Conservation (phyloP, 2,888 invertebrate genomes). For the Agrochola circellaris region DNA sequence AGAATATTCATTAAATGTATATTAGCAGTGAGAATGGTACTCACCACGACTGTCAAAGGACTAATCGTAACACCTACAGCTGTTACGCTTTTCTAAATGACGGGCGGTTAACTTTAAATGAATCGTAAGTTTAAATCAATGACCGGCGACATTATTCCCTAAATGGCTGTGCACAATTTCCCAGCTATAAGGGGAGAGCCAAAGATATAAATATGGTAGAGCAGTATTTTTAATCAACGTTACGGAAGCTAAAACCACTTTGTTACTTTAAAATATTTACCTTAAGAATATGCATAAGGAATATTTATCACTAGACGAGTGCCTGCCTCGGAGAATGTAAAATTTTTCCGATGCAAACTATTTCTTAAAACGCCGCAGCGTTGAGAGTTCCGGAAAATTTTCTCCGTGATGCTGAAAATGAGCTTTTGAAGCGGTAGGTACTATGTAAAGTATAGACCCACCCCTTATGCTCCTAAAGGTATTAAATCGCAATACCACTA, state of each 20-base stretch:
- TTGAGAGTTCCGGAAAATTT: conserved; percentile 4
- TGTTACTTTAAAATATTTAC: not conserved
- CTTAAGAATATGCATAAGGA: not conserved
- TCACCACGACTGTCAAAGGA: conserved; percentile 41
- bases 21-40: conserved; percentile 54
- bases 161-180: conserved; percentile 14
- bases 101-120: conserved; percentile 54
- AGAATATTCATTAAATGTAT: conserved; percentile 65
- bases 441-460: not conserved
- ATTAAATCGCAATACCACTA: conserved; percentile 25
- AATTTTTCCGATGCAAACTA: conserved; percentile 15
- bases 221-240: conserved; percentile 12
- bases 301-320: not conserved
- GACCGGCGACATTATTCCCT: conserved; percentile 15
- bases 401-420: conserved; percentile 13
- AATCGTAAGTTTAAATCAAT: conserved; percentile 54
- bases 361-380: conserved; percentile 29
- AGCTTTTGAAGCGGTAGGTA: conserved; percentile 11
- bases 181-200: not conserved
- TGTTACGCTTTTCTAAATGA: conserved; percentile 55
- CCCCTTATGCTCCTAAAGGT: conserved; percentile 9
- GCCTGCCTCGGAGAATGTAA: not conserved
- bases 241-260: not conserved
- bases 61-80: conserved; percentile 46
- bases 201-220: no score